Evolutionary conservation across 2,888 invertebrate genomes (phyloP).

Genomic region (Cataglyphis cursor): DNA sequence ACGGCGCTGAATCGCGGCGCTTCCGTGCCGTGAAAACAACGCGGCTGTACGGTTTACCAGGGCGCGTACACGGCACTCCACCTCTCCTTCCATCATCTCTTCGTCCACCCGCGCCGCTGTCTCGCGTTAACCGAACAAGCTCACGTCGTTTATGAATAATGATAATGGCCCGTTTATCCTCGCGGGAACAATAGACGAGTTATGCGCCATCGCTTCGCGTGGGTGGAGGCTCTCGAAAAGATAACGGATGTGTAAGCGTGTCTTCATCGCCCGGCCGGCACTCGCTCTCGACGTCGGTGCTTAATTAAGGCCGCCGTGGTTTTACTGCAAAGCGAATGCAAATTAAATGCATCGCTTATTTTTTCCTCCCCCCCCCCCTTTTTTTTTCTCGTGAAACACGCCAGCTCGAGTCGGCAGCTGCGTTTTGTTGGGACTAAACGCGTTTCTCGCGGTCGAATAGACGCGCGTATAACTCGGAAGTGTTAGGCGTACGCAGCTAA

Average conservation of each 20-base stretch:
- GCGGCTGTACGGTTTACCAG: constrained; percentile 54
- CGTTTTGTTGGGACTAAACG: constrained; percentile 31
- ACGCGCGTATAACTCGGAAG: not conserved
- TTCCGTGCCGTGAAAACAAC: constrained; percentile 55
- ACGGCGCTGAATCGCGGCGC: constrained; percentile 56
- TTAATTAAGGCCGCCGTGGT: constrained; percentile 57
- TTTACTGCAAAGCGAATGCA: constrained; percentile 57
- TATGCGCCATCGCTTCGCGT: constrained; percentile 77
- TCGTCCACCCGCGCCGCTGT: constrained; percentile 15
- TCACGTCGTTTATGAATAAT: constrained; percentile 81
- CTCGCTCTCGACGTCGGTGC: constrained; percentile 38
- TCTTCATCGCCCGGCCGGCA: constrained; percentile 66
- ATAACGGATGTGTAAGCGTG: constrained; percentile 72
- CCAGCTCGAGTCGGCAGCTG: constrained; percentile 18
- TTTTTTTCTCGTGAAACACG: constrained; percentile 29
- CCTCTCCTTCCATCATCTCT: not conserved
- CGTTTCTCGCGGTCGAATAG: constrained; percentile 21
- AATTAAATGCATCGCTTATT: constrained; percentile 42
- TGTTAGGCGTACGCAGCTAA: constrained; percentile 2
- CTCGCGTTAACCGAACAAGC: constrained; percentile 66
- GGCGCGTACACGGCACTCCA: constrained; percentile 49
- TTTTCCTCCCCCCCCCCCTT: constrained; percentile 46
- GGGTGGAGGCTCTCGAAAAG: constrained; percentile 77
- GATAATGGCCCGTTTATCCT: constrained; percentile 81
- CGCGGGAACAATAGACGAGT: constrained; percentile 83